Evolutionary conservation across 2,113 vertebrate species (phyloP).

Genomic region (Ascaphus truei): DNA sequence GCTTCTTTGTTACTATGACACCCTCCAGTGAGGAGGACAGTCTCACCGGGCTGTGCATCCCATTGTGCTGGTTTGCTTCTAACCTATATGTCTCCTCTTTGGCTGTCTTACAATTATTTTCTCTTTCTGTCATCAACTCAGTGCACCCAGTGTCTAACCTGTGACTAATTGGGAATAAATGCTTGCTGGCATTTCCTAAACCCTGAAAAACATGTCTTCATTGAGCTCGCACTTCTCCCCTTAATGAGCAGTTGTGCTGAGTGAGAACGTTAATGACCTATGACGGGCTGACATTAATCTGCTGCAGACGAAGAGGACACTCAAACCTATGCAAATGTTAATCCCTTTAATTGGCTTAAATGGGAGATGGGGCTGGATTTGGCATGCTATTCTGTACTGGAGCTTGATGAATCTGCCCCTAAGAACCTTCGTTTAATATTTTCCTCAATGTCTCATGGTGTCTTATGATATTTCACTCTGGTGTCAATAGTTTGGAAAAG

Average conservation of each 20-base stretch:
- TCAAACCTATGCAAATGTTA: background rate
- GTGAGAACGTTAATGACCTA: conserved; percentile 10
- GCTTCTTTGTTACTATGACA: background rate
- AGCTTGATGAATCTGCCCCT: too few relatives aligned
- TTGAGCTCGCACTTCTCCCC: background rate
- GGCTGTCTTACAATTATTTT: conserved; percentile 25
- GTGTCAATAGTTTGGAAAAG: too few relatives aligned
- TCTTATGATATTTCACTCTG: too few relatives aligned
- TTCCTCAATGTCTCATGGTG: too few relatives aligned
- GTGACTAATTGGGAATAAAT: conserved; percentile 34
- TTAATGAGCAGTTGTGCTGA: conserved; percentile 15
- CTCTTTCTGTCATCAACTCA: background rate
- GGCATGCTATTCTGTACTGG: too few relatives aligned
- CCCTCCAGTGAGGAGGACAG: background rate
- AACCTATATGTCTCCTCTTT: conserved; percentile 7
- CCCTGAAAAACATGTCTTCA: conserved; percentile 20
- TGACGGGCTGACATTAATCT: conserved; percentile 29
- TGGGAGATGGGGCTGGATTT: too few relatives aligned
- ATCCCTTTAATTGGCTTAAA: background rate
- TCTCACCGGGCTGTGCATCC: background rate
- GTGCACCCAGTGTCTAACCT: conserved; percentile 6
- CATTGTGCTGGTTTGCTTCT: background rate
- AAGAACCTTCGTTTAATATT: too few relatives aligned
- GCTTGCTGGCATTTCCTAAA: conserved; percentile 10
- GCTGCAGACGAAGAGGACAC: background rate